These are phyloP conservation scores for Castor canadensis DNA, from an alignment of 2,113 vertebrate genomes.

Conservation along the genomic window DNA sequence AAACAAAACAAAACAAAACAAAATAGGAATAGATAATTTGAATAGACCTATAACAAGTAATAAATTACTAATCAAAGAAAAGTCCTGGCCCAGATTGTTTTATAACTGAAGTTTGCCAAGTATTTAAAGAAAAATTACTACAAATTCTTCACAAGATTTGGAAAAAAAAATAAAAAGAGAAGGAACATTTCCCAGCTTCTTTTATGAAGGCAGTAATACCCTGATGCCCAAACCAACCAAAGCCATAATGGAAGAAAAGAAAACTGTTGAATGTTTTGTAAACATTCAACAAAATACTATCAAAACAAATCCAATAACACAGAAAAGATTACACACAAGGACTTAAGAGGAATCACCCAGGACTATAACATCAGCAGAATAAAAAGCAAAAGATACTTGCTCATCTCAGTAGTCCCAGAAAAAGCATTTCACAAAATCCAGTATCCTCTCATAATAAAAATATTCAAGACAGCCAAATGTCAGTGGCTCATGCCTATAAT, in stretches of 20 bases:
- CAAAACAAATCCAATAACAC: background rate
- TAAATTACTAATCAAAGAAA: background rate
- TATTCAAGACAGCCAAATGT: no score
- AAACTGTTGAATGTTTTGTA: background rate
- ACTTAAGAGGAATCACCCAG: background rate
- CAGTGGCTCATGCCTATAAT: no score
- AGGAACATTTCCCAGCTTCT: background rate
- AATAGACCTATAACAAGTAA: background rate
- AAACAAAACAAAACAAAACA: no score
- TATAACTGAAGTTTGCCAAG: background rate
- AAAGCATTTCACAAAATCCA: conserved; percentile 1
- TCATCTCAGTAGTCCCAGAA: background rate
- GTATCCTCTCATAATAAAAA: background rate
- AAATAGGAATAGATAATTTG: no score
- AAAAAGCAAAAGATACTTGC: background rate
- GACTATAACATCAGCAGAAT: background rate
- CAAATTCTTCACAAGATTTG: background rate
- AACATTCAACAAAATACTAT: background rate
- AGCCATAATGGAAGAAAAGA: background rate
- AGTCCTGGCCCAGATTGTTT: background rate
- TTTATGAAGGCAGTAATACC: background rate
- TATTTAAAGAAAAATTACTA: conserved; percentile 9
- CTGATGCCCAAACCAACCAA: no score
- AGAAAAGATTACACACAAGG: background rate
- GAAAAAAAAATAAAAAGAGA: background rate